These are phyloP conservation scores for Eupithecia vulgata DNA, from an alignment of 2,888 invertebrate species.

Conservation along the genomic window DNA sequence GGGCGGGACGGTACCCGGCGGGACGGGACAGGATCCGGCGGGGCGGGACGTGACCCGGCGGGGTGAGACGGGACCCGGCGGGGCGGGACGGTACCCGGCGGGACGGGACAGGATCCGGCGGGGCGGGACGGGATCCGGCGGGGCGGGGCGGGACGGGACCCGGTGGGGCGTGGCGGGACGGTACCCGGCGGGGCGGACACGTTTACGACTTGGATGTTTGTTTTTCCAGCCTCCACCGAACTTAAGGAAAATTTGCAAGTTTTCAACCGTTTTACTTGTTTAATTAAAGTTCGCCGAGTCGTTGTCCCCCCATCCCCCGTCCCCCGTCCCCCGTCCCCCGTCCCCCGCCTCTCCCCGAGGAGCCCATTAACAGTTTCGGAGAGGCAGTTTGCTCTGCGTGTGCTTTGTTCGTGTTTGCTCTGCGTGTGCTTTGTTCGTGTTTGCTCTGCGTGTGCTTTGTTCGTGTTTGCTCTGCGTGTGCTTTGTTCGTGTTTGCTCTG, in stretches of 20 bases:
- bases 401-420: too few relatives aligned
- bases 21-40: too few relatives aligned
- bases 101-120: too few relatives aligned
- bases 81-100: too few relatives aligned
- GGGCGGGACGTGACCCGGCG: too few relatives aligned
- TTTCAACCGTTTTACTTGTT: constrained; percentile 17
- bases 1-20: too few relatives aligned
- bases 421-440: not conserved
- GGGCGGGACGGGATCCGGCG: too few relatives aligned
- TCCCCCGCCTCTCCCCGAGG: not conserved
- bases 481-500: constrained; percentile 1
- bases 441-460: not conserved
- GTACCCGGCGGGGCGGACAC: constrained; percentile 10
- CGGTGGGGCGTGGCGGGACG: not conserved
- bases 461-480: not conserved
- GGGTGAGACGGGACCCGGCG: too few relatives aligned
- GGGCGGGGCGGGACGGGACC: not conserved
- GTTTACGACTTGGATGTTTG: constrained; percentile 31
- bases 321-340: too few relatives aligned
- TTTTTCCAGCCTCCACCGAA: constrained; percentile 29
- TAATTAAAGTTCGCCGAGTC: constrained; percentile 26
- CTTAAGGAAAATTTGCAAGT: constrained; percentile 25
- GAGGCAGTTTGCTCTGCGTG: not conserved
- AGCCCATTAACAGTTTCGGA: not conserved
- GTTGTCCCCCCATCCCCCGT: not conserved